A percentile compares a stretch with the other conserved stretches of the same genome.
Conservation (phyloP, 2,888 invertebrate genomes). For the Nephrotoma guestfalica region DNA sequence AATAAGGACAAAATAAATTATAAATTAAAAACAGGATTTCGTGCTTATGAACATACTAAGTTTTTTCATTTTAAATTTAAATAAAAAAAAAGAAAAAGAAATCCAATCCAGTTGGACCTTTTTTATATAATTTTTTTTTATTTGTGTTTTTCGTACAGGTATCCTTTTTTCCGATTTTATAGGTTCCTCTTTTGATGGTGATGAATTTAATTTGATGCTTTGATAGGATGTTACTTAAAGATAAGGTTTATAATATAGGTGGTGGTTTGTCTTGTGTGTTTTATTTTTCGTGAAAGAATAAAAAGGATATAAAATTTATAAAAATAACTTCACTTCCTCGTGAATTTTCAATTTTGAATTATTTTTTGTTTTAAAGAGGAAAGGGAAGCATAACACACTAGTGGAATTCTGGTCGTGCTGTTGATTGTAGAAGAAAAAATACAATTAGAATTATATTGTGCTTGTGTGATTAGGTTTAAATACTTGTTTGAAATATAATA, state of each 20-base stretch:
- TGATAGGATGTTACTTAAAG: neutral
- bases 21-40: constrained; percentile 1
- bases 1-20: neutral
- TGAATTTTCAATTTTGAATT: neutral
- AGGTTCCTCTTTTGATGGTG: neutral
- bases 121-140: neutral
- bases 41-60: neutral
- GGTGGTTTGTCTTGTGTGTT: neutral
- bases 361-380: neutral
- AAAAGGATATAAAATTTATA: neutral
- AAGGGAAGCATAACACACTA: constrained; percentile 10
- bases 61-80: neutral
- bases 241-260: neutral
- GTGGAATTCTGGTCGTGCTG: constrained; percentile 17
- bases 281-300: neutral
- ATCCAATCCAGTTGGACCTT: constrained; percentile 2
- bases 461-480: neutral
- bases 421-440: constrained; percentile 8
- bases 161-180: neutral
- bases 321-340: neutral
- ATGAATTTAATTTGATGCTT: neutral
- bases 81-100: neutral
- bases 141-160: neutral
- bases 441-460: neutral
- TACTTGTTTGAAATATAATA: too few species aligned